A percentile compares a stretch with the other conserved stretches of the same genome.
Conservation (phyloP, 2,888 invertebrate genomes). For the Leptinotarsa peninsularis region DNA sequence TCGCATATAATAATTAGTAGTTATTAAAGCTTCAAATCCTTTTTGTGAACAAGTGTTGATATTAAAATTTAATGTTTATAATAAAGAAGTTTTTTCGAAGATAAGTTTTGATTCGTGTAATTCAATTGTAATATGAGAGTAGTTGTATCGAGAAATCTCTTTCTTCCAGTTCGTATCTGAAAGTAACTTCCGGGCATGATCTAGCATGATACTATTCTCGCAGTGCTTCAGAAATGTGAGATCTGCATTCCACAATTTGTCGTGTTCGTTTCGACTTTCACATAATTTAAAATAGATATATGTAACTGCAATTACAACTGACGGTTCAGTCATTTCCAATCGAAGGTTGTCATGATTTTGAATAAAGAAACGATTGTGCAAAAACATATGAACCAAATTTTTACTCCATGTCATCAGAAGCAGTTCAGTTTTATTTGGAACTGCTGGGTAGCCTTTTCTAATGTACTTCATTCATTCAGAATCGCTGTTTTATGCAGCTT, state of each 20-base stretch:
- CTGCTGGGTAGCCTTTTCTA: not conserved
- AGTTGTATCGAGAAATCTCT: too few species aligned
- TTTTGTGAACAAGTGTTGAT: too few species aligned
- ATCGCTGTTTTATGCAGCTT: too few species aligned
- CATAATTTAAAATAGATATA: slow-evolving; percentile 4
- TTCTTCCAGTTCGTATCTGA: too few species aligned
- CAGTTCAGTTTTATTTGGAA: not conserved
- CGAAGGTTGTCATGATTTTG: not conserved
- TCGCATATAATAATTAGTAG: too few species aligned
- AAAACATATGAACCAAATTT: not conserved
- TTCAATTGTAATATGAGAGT: too few species aligned
- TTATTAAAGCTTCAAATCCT: too few species aligned
- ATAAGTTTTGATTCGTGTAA: too few species aligned
- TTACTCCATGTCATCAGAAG: not conserved
- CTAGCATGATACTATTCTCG: not conserved
- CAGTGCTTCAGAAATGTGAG: slow-evolving; percentile 7
- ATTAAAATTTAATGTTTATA: too few species aligned
- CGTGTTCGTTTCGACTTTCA: slow-evolving; percentile 4
- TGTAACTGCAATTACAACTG: slow-evolving; percentile 1
- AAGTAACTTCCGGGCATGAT: too few species aligned
- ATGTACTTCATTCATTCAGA: too few species aligned
- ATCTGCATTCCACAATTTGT: slow-evolving; percentile 19
- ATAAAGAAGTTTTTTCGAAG: too few species aligned
- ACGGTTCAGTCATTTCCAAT: not conserved
- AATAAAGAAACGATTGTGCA: not conserved